phyloP scores from a whole-genome alignment of 37 sponge, comb jelly and placozoan genomes.

The Aplysina aerophoba region DNA sequence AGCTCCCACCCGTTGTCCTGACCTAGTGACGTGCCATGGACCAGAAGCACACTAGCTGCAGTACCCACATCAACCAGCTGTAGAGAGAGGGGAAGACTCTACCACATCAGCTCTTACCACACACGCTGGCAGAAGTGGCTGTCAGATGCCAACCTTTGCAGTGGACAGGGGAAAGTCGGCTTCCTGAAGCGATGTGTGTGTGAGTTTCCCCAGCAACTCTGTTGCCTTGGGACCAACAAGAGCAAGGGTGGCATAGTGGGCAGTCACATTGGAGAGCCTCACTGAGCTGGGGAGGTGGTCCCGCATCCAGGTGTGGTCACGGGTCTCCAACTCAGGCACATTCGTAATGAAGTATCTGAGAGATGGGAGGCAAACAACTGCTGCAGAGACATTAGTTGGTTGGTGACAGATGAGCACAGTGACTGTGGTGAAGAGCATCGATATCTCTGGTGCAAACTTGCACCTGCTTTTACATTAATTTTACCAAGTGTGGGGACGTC shows the following conservation, averaged over 20 bases:
- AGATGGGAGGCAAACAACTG: too few relatives aligned
- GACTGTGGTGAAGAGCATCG: too few relatives aligned
- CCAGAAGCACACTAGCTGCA: constrained; percentile 50
- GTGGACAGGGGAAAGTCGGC: constrained; percentile 52
- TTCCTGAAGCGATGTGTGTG: constrained; percentile 38
- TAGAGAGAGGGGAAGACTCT: background rate
- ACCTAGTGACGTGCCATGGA: constrained; percentile 73
- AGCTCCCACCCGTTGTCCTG: constrained; percentile 87
- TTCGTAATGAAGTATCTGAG: too few relatives aligned
- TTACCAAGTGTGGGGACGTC: too few relatives aligned
- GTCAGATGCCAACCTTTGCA: constrained; percentile 28
- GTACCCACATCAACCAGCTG: constrained; percentile 55
- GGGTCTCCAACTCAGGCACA: background rate
- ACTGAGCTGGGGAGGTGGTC: constrained; percentile 45
- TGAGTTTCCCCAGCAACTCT: constrained; percentile 37
- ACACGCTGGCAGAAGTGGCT: background rate
- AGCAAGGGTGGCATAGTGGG: constrained; percentile 44
- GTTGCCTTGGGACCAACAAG: constrained; percentile 61
- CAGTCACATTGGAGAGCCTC: constrained; percentile 25
- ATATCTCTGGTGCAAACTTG: too few relatives aligned
- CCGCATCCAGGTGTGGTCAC: constrained; percentile 40
- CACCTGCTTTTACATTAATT: too few relatives aligned
- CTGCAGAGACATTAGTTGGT: too few relatives aligned
- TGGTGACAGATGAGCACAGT: too few relatives aligned
- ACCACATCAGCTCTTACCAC: background rate